Conservation (phyloP, 2,797 vertebrate species). For the Harpagifer antarcticus region DNA sequence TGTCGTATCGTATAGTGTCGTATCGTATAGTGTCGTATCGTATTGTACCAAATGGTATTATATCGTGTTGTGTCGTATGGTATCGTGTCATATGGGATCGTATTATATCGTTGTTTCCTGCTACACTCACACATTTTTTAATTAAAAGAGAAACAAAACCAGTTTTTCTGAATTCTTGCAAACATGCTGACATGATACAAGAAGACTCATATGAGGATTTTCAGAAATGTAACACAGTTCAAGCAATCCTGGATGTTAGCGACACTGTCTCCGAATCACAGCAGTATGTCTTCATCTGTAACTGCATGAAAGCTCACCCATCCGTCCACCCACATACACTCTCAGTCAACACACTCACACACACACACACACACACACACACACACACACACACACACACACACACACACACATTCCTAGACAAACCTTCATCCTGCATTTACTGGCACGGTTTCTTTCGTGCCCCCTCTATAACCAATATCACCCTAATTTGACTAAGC, state of each 20-base stretch:
- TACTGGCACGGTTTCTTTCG: conserved; percentile 40
- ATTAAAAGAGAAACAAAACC: not conserved
- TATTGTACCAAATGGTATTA: no score
- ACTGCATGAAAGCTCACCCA: conserved; percentile 50
- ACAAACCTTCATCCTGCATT: conserved; percentile 71
- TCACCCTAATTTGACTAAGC: conserved; percentile 36
- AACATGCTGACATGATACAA: conserved; percentile 12
- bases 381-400: conserved; percentile 41
- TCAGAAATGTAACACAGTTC: conserved; percentile 27
- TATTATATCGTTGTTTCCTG: not conserved
- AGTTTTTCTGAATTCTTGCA: not conserved
- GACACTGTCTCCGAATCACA: conserved; percentile 33
- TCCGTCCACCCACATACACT: conserved; percentile 52
- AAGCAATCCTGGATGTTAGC: conserved; percentile 25
- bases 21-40: no score
- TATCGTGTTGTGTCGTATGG: no score
- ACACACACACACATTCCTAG: conserved; percentile 28
- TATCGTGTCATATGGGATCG: no score
- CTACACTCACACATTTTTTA: not conserved
- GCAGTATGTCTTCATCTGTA: conserved; percentile 49
- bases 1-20: no score
- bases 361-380: conserved; percentile 33
- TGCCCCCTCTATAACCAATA: conserved; percentile 42
- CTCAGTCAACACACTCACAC: conserved; percentile 43
- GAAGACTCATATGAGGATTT: conserved; percentile 26